Percentiles rank a stretch among this genome's conserved stretches.
These are phyloP conservation scores for Lymantria dispar DNA, from an alignment of 2,888 invertebrate species.

Conservation along the genomic window DNA sequence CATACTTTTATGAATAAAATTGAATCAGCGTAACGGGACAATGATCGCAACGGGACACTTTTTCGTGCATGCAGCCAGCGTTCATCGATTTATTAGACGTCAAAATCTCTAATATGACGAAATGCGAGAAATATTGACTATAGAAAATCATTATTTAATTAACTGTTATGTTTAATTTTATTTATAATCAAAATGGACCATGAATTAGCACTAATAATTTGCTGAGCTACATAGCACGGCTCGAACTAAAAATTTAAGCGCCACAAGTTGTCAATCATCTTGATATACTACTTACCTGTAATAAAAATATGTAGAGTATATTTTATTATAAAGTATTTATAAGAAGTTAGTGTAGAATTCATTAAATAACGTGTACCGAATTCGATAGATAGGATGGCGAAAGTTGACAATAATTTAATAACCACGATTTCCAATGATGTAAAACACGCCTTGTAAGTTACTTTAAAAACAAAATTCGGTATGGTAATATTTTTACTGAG, in stretches of 20 bases:
- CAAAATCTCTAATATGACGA: no score
- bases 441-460: neutral
- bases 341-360: constrained; percentile 21
- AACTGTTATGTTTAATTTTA: no score
- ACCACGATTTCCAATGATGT: neutral
- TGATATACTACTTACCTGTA: constrained; percentile 23
- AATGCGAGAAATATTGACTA: no score
- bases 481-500: neutral
- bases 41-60: no score
- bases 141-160: no score
- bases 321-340: constrained; percentile 40
- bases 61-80: no score
- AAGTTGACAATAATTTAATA: constrained; percentile 35
- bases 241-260: constrained; percentile 2
- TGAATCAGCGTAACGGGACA: no score
- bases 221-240: no score
- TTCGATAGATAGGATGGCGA: constrained; percentile 14
- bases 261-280: constrained; percentile 21
- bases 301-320: constrained; percentile 33
- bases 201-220: no score
- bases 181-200: no score
- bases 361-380: constrained; percentile 28
- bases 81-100: no score
- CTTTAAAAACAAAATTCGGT: neutral
- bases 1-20: no score